A percentile compares a stretch with the other conserved stretches of the same genome.
These are phyloP conservation scores for Orius insidiosus DNA, from an alignment of 1,140 invertebrate species.

Conservation along the genomic window DNA sequence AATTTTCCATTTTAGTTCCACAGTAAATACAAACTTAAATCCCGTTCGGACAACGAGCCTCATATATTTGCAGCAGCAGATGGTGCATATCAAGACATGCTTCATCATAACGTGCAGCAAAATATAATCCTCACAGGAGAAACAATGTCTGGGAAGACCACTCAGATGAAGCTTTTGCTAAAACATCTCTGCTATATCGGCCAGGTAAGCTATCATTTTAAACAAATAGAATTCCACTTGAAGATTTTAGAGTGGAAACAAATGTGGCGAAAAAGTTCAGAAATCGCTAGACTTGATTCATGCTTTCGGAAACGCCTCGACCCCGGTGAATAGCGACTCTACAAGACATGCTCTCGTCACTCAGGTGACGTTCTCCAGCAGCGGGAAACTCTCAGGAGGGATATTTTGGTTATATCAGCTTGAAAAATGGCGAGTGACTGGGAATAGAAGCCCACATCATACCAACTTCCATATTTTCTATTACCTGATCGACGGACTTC, in stretches of 20 bases:
- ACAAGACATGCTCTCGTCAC: conserved; percentile 69
- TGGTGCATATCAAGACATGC: conserved; percentile 64
- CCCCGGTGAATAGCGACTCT: conserved; percentile 68
- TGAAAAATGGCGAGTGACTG: conserved; percentile 72
- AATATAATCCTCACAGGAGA: conserved; percentile 68
- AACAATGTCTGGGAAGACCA: conserved; percentile 68
- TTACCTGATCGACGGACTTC: conserved; percentile 73
- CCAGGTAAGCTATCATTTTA: conserved; percentile 19
- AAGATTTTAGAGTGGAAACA: conserved; percentile 28
- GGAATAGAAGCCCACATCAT: conserved; percentile 44
- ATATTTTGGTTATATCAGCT: conserved; percentile 72
- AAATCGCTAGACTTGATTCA: conserved; percentile 57
- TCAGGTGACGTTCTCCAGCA: conserved; percentile 67
- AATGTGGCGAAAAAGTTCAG: conserved; percentile 48
- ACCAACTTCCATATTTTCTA: conserved; percentile 82
- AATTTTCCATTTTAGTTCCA: conserved; percentile 47
- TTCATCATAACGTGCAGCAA: conserved; percentile 67
- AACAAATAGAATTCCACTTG: neutral
- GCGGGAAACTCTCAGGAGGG: conserved; percentile 67
- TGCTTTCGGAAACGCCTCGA: conserved; percentile 66
- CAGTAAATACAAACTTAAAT: conserved; percentile 63
- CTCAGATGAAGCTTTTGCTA: conserved; percentile 50
- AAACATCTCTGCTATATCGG: conserved; percentile 59
- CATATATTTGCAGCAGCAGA: conserved; percentile 82
- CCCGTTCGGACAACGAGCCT: conserved; percentile 73